Evolutionary conservation across 2,888 invertebrate species (phyloP).

Genomic region (Himalopsyche japonica): DNA sequence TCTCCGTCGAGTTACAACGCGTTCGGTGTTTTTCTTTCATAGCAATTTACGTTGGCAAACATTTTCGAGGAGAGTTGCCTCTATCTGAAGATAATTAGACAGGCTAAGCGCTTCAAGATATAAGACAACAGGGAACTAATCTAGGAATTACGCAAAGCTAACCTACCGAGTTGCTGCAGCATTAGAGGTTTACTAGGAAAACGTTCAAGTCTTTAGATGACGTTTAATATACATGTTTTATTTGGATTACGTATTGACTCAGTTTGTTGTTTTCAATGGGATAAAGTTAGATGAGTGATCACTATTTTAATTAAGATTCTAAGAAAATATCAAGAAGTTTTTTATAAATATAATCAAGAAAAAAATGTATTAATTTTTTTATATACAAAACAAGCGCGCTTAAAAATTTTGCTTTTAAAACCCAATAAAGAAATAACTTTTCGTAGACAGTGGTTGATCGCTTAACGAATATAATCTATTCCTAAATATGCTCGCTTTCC

Average conservation of each 20-base stretch:
- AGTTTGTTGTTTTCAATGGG: background rate
- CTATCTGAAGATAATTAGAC: background rate
- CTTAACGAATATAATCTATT: too few relatives aligned
- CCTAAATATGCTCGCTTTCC: too few relatives aligned
- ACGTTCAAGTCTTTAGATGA: background rate
- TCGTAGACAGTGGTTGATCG: too few relatives aligned
- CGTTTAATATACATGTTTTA: background rate
- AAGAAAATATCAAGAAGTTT: background rate
- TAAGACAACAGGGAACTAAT: background rate
- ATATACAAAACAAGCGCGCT: too few relatives aligned
- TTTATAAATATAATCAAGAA: too few relatives aligned
- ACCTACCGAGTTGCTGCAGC: background rate
- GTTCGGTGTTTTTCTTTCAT: background rate
- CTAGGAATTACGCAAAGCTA: background rate
- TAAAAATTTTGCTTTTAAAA: too few relatives aligned
- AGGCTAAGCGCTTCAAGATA: background rate
- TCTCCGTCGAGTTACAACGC: background rate
- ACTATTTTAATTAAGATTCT: background rate
- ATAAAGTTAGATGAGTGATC: background rate
- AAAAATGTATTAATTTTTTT: too few relatives aligned
- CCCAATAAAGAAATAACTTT: too few relatives aligned
- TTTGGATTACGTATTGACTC: background rate
- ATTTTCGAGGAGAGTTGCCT: background rate
- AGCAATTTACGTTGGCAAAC: background rate
- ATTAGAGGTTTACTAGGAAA: background rate